Percentiles rank a stretch among this genome's conserved stretches.
phyloP scores from a whole-genome alignment of 2,797 vertebrate species.

The Onychomys torridus region DNA sequence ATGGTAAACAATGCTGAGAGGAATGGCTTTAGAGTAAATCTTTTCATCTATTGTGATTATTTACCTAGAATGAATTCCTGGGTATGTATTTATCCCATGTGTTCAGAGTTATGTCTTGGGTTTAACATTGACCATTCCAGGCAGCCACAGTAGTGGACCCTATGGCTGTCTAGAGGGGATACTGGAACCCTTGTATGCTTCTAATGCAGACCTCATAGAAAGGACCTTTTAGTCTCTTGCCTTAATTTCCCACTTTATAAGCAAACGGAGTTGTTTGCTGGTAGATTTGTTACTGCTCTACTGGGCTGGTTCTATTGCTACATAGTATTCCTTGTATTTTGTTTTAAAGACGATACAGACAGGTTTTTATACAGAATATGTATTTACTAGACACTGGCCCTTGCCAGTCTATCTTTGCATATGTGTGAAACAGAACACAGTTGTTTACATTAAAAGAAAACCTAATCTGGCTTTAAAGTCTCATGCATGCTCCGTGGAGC shows the following conservation, averaged over 20 bases:
- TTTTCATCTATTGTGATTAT: neutral
- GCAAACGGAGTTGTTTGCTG: neutral
- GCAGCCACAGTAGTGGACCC: neutral
- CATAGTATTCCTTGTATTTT: neutral
- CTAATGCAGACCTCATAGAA: neutral
- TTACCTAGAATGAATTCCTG: neutral
- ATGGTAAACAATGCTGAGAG: neutral
- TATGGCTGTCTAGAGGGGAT: too few species aligned
- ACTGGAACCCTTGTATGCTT: neutral
- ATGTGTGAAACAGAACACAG: slow-evolving; percentile 36
- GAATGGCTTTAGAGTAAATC: slow-evolving; percentile 27
- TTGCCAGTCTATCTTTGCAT: neutral
- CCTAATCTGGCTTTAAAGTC: slow-evolving; percentile 30
- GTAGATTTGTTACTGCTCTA: neutral
- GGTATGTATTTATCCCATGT: neutral
- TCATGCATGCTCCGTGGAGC: neutral
- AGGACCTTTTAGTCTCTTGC: neutral
- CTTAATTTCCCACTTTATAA: neutral
- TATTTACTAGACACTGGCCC: slow-evolving; percentile 8
- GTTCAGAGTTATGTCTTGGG: neutral
- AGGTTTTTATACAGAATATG: neutral
- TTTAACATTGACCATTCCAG: neutral
- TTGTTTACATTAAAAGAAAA: slow-evolving; percentile 55
- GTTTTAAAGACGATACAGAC: neutral
- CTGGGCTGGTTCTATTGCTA: neutral